Base-by-base conservation (phyloP, 2,888 invertebrate species). In the Octodonta nipae region DNA sequence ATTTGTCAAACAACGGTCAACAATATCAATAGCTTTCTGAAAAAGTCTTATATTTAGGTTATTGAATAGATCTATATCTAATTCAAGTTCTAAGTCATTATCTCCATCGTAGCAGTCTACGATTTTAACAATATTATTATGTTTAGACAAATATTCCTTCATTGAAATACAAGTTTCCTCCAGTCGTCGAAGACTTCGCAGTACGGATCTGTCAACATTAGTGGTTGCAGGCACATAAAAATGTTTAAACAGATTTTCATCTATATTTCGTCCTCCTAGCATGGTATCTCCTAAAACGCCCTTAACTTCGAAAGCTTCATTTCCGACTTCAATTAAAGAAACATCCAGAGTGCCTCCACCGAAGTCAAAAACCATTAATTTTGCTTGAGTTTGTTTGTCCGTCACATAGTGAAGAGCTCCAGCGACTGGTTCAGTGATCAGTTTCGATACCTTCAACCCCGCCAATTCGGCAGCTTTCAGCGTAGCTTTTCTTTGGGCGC, bases 281-380 rank as follows among this genome's bases (percentile, higher is more conserved):
- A 38, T 32, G 2, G 37, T 37, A 30, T 44, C 40, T 5, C 44
- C 44, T 16, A 38, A 40, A 3, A 42, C 37, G 17, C 28, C 34
- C 30, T 33, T 33, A 2, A 44, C 40, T 30, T 33, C 22, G 24
- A 42, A 44, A 4, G 11, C 10, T 33, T 37, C 38, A 30, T 30
- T 35, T 25, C 30, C 32, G 16, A 38, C 40, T 26, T 37, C 32
- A 13, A 49, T 37, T 7, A 50, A 29, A 1, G 48, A 48, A 2
- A 51, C 45, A 30, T 51, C 49, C 22, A 48, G 35, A 6, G 50
- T 51, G n/a, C 49, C 50, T 13, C 49, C 49, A 5, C 46, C 47
- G 15, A 44, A 41, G 26, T 50, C 50, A 34, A 45, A 47, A 6
- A 48, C 26, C 26, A 26, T 26, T 26, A 26, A 5, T 5, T 26